phyloP scores from a whole-genome alignment of 2,888 invertebrate species.

The Cistogaster globosa region DNA sequence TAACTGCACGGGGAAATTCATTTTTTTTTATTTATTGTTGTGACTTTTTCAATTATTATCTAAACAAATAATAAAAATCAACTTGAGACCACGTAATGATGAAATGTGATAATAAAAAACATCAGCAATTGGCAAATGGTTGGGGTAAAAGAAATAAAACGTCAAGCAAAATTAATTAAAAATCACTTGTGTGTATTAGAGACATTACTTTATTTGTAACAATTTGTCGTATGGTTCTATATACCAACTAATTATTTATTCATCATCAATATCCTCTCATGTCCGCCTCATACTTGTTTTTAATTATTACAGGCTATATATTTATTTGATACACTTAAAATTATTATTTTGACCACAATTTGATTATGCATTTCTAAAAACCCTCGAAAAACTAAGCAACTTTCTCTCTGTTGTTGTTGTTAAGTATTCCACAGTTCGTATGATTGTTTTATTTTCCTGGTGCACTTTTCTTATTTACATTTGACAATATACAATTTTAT shows the following conservation, averaged over 20 bases:
- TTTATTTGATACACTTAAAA: conserved; percentile 29
- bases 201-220: conserved; percentile 35
- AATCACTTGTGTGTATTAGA: conserved; percentile 37
- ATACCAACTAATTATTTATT: background rate
- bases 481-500: conserved; percentile 49
- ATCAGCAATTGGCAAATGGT: background rate
- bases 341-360: conserved; percentile 31
- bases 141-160: conserved; percentile 39
- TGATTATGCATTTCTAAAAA: conserved; percentile 23
- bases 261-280: conserved; percentile 19
- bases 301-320: conserved; percentile 23
- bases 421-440: conserved; percentile 41
- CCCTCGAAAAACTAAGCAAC: conserved; percentile 47
- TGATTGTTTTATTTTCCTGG: conserved; percentile 36
- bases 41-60: conserved; percentile 13
- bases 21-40: background rate
- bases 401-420: conserved; percentile 66
- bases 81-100: conserved; percentile 23
- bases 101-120: conserved; percentile 23
- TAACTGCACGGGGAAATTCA: conserved; percentile 2
- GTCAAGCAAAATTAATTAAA: conserved; percentile 42
- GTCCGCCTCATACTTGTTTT: conserved; percentile 3
- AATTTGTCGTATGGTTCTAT: conserved; percentile 28
- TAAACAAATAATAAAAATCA: background rate
- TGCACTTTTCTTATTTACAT: conserved; percentile 63